Conservation (phyloP, 2,797 vertebrate species). For the Agapornis canus region DNA sequence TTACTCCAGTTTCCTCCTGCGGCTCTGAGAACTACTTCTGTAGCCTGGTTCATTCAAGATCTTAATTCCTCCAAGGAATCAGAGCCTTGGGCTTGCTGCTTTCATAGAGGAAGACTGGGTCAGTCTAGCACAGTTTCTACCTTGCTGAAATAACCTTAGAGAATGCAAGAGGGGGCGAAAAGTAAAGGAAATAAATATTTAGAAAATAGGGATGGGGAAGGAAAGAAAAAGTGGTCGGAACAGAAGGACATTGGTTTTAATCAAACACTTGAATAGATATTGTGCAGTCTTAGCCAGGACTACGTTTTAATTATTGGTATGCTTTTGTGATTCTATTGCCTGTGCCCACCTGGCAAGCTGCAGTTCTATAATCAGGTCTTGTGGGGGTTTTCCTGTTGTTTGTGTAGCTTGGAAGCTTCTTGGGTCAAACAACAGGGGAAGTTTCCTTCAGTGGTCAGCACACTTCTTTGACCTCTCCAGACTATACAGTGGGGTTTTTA, state of each 20-base stretch:
- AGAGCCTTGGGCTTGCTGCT: not conserved
- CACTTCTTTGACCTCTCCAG: not conserved
- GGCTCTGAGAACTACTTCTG: not conserved
- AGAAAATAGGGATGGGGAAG: not conserved
- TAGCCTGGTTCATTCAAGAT: constrained; percentile 29
- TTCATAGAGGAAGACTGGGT: constrained; percentile 18
- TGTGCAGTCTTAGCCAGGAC: not conserved
- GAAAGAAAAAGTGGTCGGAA: not conserved
- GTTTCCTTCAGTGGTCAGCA: not conserved
- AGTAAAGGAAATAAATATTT: not conserved
- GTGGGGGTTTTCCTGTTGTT: not conserved
- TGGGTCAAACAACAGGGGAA: not conserved
- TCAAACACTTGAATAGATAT: not conserved
- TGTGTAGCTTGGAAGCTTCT: not conserved
- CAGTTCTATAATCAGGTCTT: not conserved
- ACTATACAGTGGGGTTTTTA: not conserved
- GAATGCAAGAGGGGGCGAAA: not conserved
- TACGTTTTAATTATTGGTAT: not conserved
- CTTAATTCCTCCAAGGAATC: not conserved
- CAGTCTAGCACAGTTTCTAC: not conserved
- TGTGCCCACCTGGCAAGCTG: not conserved
- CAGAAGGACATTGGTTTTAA: not conserved
- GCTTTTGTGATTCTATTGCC: not conserved
- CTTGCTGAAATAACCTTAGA: not conserved
- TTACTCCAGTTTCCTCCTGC: not conserved